Evolutionary conservation across 2,113 vertebrate genomes (phyloP), one percentile per base, ranked within the genome.

Genomic region (Cichladusa arquata): DNA sequence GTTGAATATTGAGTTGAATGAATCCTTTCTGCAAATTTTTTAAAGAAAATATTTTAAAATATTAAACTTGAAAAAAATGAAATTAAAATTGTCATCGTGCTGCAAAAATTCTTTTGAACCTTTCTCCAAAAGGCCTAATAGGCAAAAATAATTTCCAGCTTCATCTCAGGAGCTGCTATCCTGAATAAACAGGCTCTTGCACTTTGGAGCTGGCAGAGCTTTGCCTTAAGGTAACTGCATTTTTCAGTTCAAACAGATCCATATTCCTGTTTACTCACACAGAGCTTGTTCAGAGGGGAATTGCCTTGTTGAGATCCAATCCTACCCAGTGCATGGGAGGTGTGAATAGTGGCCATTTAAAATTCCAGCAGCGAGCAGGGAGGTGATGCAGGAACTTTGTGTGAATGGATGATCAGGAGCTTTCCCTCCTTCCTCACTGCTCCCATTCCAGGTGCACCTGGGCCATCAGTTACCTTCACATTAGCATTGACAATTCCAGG

Each of bases 181-280:
- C 81, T 81, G 44, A 71, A 76, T 84, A 95, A 95, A 81, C 8
- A 65, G 51, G 76, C 85, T 58, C 58, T 74, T 77, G 83, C 88
- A 65, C 81, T 93, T 94, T 79, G 96, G 95, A 95, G 38, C 54
- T 92, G 88, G 67, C 67, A 96, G 86, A 91, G 88, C 71, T 66
- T 90, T 90, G 94, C 97, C 96, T 90, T 74, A n/a, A 93, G 94
- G 84, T 95, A 97, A 93, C 74, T 54, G 9, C 22, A 71, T 88
- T 90, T 96, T 96, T 94, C 92, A 94, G 77, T 93, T 91, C 88
- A 84, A 76, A 95, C 92, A 60, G 28, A 95, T 96, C 96, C 90
- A 74, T 76, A 83, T 87, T 73, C 77, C 95, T 92, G 82, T 93
- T 96, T 97, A 81, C 96, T 96, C 96, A 81, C 93, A 69, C 91